phyloP scores from a whole-genome alignment of 1,140 invertebrate species.

The Cylas formicarius region DNA sequence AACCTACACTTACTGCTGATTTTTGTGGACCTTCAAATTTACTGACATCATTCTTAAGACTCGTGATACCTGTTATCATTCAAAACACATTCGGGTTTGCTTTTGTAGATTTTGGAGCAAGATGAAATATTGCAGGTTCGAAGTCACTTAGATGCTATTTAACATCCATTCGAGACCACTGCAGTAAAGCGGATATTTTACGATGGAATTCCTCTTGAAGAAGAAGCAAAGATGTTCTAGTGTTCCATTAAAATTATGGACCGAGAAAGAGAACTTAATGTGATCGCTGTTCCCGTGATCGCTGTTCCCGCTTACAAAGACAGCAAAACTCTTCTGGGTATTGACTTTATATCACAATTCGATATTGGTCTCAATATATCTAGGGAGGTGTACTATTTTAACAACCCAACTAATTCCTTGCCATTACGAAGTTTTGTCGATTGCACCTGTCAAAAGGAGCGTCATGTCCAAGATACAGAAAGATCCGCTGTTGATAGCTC shows the following conservation, averaged over 20 bases:
- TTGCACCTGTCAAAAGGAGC: not conserved
- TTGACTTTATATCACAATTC: slow-evolving; percentile 1
- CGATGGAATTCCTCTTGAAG: not conserved
- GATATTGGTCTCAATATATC: slow-evolving; percentile 2
- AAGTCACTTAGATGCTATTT: too few relatives aligned
- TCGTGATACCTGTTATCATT: too few relatives aligned
- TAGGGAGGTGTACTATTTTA: slow-evolving; percentile 1
- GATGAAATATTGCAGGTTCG: too few relatives aligned
- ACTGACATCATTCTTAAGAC: too few relatives aligned
- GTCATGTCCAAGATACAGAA: not conserved
- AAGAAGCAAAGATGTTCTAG: not conserved
- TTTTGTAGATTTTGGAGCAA: too few relatives aligned
- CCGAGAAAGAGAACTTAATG: not conserved
- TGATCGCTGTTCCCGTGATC: too few relatives aligned
- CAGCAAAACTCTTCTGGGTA: not conserved
- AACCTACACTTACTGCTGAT: too few relatives aligned
- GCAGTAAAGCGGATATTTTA: not conserved
- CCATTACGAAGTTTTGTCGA: slow-evolving; percentile 1
- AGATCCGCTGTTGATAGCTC: not conserved
- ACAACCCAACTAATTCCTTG: not conserved
- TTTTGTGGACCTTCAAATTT: too few relatives aligned
- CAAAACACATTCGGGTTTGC: too few relatives aligned
- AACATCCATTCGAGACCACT: too few relatives aligned
- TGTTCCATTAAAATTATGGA: slow-evolving; percentile 2
- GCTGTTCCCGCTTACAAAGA: not conserved